A percentile compares a stretch with the other conserved stretches of the same genome.
Conservation (phyloP, 2,113 vertebrate genomes). For the Rhombomys opimus region DNA sequence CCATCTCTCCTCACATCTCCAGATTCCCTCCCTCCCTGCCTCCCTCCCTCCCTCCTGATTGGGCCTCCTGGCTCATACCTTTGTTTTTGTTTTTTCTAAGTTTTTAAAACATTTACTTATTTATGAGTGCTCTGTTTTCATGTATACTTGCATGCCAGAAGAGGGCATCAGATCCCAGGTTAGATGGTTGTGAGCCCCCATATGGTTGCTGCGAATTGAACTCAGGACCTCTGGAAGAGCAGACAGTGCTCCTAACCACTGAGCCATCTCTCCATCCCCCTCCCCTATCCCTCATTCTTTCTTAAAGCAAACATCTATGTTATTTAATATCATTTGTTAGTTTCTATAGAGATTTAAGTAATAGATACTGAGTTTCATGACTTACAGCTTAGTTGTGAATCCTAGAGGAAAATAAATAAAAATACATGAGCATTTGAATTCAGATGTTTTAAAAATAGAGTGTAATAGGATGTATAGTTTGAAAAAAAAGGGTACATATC, state of each 20-base stretch:
- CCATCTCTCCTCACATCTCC: no score
- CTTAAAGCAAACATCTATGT: background rate
- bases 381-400: background rate
- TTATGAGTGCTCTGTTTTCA: no score
- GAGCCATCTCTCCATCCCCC: background rate
- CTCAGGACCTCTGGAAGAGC: background rate
- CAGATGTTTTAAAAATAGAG: slow-evolving; percentile 28
- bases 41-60: no score
- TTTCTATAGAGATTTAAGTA: slow-evolving; percentile 39
- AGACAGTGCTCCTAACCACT: background rate
- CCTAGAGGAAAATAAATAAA: slow-evolving; percentile 25
- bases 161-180: background rate
- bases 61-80: no score
- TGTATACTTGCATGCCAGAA: background rate
- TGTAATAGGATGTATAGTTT: background rate
- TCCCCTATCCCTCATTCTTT: background rate
- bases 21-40: no score
- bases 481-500: background rate
- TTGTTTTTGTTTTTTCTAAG: no score
- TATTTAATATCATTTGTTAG: slow-evolving; percentile 25
- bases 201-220: background rate
- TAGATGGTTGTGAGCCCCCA: background rate
- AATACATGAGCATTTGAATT: background rate
- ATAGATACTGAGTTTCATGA: background rate
- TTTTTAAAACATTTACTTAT: no score